Conservation (phyloP, 2,888 invertebrate genomes). For the Herminia tarsipennalis region DNA sequence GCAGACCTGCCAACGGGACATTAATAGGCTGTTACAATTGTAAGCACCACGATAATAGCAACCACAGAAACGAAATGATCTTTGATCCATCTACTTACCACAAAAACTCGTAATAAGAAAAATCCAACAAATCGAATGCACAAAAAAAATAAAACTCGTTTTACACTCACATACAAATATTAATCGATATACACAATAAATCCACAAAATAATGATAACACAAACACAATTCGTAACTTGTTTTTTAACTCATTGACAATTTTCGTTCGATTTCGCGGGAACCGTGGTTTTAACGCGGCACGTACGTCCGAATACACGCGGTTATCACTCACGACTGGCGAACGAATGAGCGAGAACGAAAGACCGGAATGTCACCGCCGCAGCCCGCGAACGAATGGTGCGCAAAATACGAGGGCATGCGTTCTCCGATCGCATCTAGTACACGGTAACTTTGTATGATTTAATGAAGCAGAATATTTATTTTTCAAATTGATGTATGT, state of each 20-base stretch:
- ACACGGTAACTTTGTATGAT: conserved; percentile 8
- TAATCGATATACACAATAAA: conserved; percentile 50
- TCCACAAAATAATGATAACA: conserved; percentile 49
- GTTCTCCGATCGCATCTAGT: conserved; percentile 17
- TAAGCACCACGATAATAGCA: conserved; percentile 7
- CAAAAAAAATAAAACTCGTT: conserved; percentile 61
- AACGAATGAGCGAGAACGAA: conserved; percentile 52
- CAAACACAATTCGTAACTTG: conserved; percentile 54
- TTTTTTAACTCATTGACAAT: conserved; percentile 57
- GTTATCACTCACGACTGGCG: conserved; percentile 77
- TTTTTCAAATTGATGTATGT: no score
- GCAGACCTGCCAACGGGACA: conserved; percentile 31
- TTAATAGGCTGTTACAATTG: conserved; percentile 25
- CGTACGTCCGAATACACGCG: conserved; percentile 52
- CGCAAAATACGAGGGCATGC: conserved; percentile 45
- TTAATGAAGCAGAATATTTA: conserved; percentile 19
- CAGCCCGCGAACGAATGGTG: conserved; percentile 57
- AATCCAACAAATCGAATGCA: conserved; percentile 66
- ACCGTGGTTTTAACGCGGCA: conserved; percentile 37
- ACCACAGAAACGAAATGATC: conserved; percentile 36
- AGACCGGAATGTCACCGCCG: conserved; percentile 54
- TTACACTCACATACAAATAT: conserved; percentile 65
- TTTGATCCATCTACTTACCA: conserved; percentile 66
- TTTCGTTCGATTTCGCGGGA: conserved; percentile 68
- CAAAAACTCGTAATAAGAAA: conserved; percentile 68